phyloP scores from a whole-genome alignment of 2,797 vertebrate species.

The Odontamblyopus rebecca region DNA sequence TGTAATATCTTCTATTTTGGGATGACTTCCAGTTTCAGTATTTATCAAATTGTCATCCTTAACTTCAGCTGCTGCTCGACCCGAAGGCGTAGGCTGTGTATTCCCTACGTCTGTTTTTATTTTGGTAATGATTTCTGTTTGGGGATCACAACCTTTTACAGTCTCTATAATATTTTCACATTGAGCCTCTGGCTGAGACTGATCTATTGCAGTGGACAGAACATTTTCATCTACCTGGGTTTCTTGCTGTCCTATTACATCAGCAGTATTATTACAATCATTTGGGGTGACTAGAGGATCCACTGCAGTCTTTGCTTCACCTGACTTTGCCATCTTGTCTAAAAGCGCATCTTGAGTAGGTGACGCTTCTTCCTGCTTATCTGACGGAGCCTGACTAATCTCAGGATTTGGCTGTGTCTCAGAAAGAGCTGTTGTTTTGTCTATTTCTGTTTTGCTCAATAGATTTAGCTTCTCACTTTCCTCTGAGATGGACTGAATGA shows the following conservation, averaged over 20 bases:
- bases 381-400: conserved; percentile 32
- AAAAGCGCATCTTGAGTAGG: conserved; percentile 28
- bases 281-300: conserved; percentile 33
- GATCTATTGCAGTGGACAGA: conserved; percentile 3
- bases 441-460: conserved; percentile 40
- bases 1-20: conserved; percentile 13
- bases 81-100: conserved; percentile 8
- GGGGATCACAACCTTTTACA: conserved; percentile 13
- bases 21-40: conserved; percentile 13
- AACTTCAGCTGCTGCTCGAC: conserved; percentile 17
- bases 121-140: conserved; percentile 21
- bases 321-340: conserved; percentile 36
- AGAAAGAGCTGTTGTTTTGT: conserved; percentile 29
- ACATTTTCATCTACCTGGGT: neutral
- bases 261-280: conserved; percentile 24
- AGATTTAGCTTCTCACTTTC: conserved; percentile 43
- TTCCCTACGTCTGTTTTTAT: conserved; percentile 23
- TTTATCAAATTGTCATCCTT: conserved; percentile 8
- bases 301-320: conserved; percentile 23
- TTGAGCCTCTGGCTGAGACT: conserved; percentile 11
- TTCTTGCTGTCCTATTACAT: conserved; percentile 21
- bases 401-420: conserved; percentile 36
- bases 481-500: conserved; percentile 24
- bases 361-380: conserved; percentile 39
- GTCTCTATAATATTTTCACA: neutral